A percentile compares a stretch with the other conserved stretches of the same genome.
These are phyloP conservation scores for Xiphorhynchus elegans DNA, from an alignment of 2,113 vertebrate species.

Conservation along the genomic window DNA sequence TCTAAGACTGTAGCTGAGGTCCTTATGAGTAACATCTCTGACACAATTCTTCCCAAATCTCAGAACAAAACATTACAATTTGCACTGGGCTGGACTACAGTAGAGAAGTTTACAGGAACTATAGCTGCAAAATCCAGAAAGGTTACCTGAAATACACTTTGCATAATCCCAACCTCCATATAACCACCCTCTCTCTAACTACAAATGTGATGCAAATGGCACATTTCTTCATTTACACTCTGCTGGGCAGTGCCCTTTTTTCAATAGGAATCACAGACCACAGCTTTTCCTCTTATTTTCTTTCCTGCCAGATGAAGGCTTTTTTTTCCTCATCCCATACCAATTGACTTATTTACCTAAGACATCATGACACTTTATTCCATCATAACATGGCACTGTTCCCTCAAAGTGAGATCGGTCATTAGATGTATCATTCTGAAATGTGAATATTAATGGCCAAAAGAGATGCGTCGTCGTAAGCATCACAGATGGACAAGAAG, in stretches of 20 bases:
- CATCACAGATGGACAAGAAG: not conserved
- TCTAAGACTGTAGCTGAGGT: not conserved
- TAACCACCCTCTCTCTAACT: not conserved
- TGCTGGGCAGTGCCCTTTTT: not conserved
- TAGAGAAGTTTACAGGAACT: not conserved
- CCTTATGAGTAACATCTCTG: not conserved
- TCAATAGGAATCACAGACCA: not conserved
- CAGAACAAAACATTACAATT: not conserved
- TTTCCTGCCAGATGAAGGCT: not conserved
- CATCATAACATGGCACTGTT: not conserved
- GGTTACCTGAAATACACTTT: not conserved
- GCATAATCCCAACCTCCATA: not conserved
- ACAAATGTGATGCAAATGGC: not conserved
- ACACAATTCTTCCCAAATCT: not conserved
- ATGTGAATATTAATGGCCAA: not conserved
- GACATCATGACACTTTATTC: not conserved
- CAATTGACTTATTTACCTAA: not conserved
- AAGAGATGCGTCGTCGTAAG: constrained; percentile 9
- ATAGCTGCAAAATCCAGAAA: not conserved
- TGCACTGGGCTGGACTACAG: not conserved
- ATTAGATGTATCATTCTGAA: not conserved
- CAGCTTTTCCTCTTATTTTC: not conserved
- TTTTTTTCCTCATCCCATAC: not conserved
- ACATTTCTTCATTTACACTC: not conserved
- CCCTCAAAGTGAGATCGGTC: not conserved